Base-by-base conservation (phyloP, 2,797 vertebrate genomes). In the Diglossa cyanea region DNA sequence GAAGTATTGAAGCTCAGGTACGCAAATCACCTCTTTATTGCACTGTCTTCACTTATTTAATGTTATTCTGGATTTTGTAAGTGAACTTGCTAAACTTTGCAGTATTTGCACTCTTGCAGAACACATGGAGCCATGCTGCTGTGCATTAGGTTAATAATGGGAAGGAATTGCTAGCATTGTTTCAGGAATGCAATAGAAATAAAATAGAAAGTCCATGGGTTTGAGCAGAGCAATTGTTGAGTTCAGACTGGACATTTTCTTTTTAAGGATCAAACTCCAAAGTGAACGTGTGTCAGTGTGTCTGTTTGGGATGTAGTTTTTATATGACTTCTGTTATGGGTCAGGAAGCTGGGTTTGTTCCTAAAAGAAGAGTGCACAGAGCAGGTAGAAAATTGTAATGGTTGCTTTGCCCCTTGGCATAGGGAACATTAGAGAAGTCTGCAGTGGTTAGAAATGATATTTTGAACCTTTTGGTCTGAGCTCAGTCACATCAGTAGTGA, bases 371-470 rank as follows among this genome's bases (percentile, higher is more conserved):
- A 13, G 17, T 12, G 39, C 50, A 77, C 37, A 57, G 33, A 63
- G 26, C 30, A 88, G 30, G 42, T 71, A 12, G 71, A 58, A 84
- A 82, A 92, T 72, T 68, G 48, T 44, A 73, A 37, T 1, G 2
- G 35, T 61, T 73, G 3, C 48, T 83, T 72, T 91, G n/a, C 53
- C 35, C 31, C 50, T 63, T 4, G 0, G 61, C 0, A 0, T 11
- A 65, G 31, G 31, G 28, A 84, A 86, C n/a, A 77, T 83, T 81
- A 86, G 65, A 86, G 75, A 60, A 76, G 17, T 24, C 62, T 86
- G 50, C 44, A 44, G 16, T 10, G 44, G 40, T 17, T 47, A 75
- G 35, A 83, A 80, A 62, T 55, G 33, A 37, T 51, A 30, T 88
- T 88, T 66, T 68, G 42, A 85, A 86, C 63, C 58, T 66, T 47